Conservation (phyloP, 2,113 vertebrate species). For the Osmerus mordax region DNA sequence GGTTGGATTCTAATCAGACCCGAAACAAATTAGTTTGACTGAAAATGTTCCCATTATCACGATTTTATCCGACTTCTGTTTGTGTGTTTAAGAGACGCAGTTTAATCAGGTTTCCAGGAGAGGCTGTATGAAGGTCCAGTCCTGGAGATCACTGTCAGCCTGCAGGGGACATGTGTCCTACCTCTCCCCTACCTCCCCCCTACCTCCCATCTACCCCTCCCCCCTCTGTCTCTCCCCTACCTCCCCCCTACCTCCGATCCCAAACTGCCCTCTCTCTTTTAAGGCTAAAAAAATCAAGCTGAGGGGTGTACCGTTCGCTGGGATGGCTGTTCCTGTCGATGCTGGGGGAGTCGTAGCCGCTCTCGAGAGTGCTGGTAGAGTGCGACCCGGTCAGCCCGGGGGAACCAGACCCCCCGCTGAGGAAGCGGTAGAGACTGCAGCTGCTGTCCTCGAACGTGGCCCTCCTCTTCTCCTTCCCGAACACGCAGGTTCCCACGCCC, state of each 20-base stretch:
- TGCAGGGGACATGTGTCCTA: too few species aligned
- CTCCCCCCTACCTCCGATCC: too few species aligned
- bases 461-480: slow-evolving; percentile 86
- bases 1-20: background rate
- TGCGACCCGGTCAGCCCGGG: slow-evolving; percentile 44
- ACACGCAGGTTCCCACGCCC: slow-evolving; percentile 83
- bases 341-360: slow-evolving; percentile 67
- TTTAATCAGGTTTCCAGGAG: background rate
- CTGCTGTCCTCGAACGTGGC: slow-evolving; percentile 89
- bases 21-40: background rate
- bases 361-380: slow-evolving; percentile 62
- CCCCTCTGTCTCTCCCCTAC: too few species aligned
- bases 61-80: background rate
- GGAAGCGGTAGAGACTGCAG: slow-evolving; percentile 90
- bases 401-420: slow-evolving; percentile 43
- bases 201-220: too few species aligned
- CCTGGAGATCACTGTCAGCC: too few species aligned
- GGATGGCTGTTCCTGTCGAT: slow-evolving; percentile 48
- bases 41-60: slow-evolving; percentile 8
- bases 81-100: background rate
- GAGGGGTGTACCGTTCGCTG: slow-evolving; percentile 55
- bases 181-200: too few species aligned
- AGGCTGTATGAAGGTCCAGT: too few species aligned
- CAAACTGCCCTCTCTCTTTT: background rate
- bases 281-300: slow-evolving; percentile 5